Percentiles rank a stretch among this genome's conserved stretches.
Evolutionary conservation across 2,888 invertebrate species (phyloP).

Genomic region (Drosophila cracens): DNA sequence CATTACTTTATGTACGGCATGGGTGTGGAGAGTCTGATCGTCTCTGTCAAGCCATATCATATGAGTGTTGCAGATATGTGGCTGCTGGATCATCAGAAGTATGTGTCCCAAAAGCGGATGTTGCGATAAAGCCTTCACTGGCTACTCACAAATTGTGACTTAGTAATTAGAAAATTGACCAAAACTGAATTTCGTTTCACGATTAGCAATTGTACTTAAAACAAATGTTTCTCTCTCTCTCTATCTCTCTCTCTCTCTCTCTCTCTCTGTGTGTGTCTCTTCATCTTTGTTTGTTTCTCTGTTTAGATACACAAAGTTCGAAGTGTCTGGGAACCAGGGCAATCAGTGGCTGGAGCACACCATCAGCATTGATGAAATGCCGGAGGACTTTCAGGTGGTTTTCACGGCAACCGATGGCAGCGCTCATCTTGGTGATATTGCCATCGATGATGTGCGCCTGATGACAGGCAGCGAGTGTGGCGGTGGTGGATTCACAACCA

Average conservation of each 20-base stretch:
- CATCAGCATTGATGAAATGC: constrained; percentile 85
- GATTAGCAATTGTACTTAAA: background rate
- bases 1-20: constrained; percentile 93
- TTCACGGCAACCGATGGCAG: constrained; percentile 90
- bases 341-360: constrained; percentile 88
- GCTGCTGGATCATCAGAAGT: constrained; percentile 25
- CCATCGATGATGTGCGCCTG: constrained; percentile 92
- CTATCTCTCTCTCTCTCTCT: background rate
- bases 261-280: background rate
- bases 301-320: constrained; percentile 86
- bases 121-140: constrained; percentile 33
- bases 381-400: constrained; percentile 88
- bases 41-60: constrained; percentile 86
- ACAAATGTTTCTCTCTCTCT: background rate
- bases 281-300: background rate
- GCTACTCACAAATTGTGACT: background rate
- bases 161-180: background rate
- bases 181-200: background rate
- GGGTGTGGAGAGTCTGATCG: constrained; percentile 86
- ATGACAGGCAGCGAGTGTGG: constrained; percentile 84
- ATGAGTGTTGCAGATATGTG: constrained; percentile 65
- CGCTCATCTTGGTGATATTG: constrained; percentile 90
- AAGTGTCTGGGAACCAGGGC: constrained; percentile 89
- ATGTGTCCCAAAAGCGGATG: constrained; percentile 28
- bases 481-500: constrained; percentile 23